Conservation (phyloP, 2,113 vertebrate species). For the Chloebia gouldiae region DNA sequence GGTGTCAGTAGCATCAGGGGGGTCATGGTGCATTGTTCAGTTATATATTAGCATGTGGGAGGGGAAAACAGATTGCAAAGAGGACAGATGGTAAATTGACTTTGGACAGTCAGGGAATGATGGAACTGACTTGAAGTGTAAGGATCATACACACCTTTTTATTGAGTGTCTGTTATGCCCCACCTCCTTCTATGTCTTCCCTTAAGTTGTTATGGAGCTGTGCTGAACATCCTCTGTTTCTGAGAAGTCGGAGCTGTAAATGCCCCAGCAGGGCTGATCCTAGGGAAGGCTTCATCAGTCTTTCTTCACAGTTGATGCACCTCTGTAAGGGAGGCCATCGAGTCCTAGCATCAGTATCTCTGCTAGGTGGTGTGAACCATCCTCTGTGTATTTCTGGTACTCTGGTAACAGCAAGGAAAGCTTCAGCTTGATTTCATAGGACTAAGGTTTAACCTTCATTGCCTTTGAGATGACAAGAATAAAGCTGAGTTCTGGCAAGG, state of each 20-base stretch:
- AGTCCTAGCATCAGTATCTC: neutral
- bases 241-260: neutral
- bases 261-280: neutral
- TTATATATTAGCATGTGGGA: neutral
- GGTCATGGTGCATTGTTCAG: neutral
- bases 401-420: neutral
- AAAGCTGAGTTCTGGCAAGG: neutral
- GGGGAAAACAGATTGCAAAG: neutral
- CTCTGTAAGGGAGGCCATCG: neutral
- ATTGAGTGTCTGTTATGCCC: neutral
- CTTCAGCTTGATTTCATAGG: neutral
- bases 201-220: fast-evolving
- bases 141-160: neutral
- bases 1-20: neutral
- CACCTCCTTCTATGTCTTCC: neutral
- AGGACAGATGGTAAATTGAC: fast-evolving
- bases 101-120: neutral
- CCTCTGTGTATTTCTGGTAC: neutral
- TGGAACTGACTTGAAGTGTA: neutral
- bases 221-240: neutral
- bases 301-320: fast-evolving
- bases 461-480: neutral
- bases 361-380: neutral
- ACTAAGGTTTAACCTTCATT: neutral
- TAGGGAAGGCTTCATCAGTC: neutral